phyloP scores from a whole-genome alignment of 2,797 vertebrate species.

The Darevskia nairensis region DNA sequence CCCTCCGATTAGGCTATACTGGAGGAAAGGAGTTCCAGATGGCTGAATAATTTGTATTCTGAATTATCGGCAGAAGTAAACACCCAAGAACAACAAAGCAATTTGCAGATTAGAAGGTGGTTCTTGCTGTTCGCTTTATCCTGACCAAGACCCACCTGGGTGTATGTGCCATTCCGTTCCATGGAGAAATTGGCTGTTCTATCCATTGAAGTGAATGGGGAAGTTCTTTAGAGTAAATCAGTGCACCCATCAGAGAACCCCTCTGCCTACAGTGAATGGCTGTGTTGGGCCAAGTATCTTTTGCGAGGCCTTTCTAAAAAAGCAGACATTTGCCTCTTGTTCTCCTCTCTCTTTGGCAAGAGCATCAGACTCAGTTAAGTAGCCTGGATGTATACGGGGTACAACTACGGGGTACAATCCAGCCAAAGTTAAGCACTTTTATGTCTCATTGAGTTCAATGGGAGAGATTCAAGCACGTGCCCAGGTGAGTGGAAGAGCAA shows the following conservation, averaged over 20 bases:
- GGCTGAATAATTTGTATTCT: constrained; percentile 4
- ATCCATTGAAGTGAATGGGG: not conserved
- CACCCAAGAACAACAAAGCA: not conserved
- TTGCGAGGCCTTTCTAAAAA: not conserved
- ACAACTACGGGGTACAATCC: not conserved
- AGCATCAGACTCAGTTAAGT: not conserved
- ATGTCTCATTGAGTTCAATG: not conserved
- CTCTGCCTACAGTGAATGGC: not conserved
- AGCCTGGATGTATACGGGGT: not conserved
- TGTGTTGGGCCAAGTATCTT: not conserved
- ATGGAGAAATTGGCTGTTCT: not conserved
- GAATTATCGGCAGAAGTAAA: not conserved
- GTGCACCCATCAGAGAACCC: not conserved
- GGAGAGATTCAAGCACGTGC: not conserved
- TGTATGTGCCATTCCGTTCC: not conserved
- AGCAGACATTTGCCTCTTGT: not conserved
- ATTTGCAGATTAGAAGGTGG: not conserved
- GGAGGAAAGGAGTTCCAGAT: not conserved
- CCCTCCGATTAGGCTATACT: not conserved
- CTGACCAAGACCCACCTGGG: not conserved
- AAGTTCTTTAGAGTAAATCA: not conserved
- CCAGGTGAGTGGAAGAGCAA: not conserved
- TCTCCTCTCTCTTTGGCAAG: not conserved
- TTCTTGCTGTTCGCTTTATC: not conserved
- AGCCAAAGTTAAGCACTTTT: not conserved